A percentile compares a stretch with the other conserved stretches of the same genome.
Conservation (phyloP, 2,888 invertebrate genomes). For the Pilophorus perplexus region DNA sequence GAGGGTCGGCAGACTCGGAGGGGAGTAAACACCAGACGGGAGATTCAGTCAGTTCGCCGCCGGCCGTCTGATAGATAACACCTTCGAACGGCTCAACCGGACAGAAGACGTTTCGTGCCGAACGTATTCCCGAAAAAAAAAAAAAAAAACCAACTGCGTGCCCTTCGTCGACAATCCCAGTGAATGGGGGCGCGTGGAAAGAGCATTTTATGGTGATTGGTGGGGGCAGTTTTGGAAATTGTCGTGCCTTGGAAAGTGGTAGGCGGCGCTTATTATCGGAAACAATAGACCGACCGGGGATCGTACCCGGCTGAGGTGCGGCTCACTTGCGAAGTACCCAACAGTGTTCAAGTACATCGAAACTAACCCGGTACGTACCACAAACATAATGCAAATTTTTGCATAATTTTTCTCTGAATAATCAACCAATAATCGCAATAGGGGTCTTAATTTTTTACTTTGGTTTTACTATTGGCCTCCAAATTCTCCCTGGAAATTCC, state of each 20-base stretch:
- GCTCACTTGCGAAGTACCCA: no score
- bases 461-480: no score
- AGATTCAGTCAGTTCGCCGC: conserved; percentile 21
- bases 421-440: no score
- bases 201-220: background rate
- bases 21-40: no score
- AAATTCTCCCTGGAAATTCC: no score
- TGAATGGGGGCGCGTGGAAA: background rate
- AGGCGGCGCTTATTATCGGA: background rate
- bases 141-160: background rate
- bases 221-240: background rate
- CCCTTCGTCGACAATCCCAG: no score
- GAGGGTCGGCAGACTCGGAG: background rate
- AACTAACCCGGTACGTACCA: no score
- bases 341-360: no score
- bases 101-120: background rate
- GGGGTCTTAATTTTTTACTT: no score
- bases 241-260: background rate
- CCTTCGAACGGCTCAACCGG: background rate
- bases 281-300: background rate
- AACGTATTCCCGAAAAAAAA: background rate
- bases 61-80: background rate
- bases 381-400: no score
- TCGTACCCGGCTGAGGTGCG: no score
- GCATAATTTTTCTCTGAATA: no score